These are phyloP conservation scores for Cephus pulcher DNA, from an alignment of 2,888 invertebrate genomes.

Conservation along the genomic window DNA sequence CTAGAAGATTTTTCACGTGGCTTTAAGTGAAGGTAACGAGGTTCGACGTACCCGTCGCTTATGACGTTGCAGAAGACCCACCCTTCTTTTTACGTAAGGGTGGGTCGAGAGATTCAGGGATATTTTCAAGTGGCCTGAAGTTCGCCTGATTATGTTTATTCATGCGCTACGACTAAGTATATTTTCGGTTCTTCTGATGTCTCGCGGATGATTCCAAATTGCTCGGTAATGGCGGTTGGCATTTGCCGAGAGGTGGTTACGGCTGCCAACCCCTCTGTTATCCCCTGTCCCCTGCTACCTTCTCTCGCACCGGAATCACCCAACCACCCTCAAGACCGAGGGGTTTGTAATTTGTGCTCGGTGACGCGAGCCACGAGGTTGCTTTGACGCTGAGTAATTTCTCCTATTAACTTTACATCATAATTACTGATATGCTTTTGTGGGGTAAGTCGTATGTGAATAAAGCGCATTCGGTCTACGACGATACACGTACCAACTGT, in stretches of 20 bases:
- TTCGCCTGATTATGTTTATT: constrained; percentile 53
- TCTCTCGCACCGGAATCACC: constrained; percentile 15
- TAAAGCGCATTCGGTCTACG: constrained; percentile 15
- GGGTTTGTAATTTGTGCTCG: constrained; percentile 52
- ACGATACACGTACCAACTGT: neutral
- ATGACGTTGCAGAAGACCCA: constrained; percentile 11
- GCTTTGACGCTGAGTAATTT: constrained; percentile 47
- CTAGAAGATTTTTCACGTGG: neutral
- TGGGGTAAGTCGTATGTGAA: constrained; percentile 36
- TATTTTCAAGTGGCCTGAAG: constrained; percentile 44
- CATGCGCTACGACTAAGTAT: constrained; percentile 44
- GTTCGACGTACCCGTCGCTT: neutral
- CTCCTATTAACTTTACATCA: constrained; percentile 45
- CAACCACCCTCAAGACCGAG: constrained; percentile 24
- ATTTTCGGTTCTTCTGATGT: constrained; percentile 55
- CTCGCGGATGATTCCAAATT: constrained; percentile 53
- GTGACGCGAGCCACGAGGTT: constrained; percentile 45
- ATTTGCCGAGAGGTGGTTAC: constrained; percentile 35
- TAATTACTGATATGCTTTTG: constrained; percentile 43
- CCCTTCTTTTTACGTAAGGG: constrained; percentile 41
- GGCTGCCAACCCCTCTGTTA: constrained; percentile 12
- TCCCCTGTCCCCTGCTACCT: constrained; percentile 2
- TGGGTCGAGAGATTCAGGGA: constrained; percentile 31
- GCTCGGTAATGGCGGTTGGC: constrained; percentile 49
- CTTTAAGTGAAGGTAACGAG: constrained; percentile 5